Base-by-base conservation (phyloP, 2,888 invertebrate species). In the Rhingia rostrata region DNA sequence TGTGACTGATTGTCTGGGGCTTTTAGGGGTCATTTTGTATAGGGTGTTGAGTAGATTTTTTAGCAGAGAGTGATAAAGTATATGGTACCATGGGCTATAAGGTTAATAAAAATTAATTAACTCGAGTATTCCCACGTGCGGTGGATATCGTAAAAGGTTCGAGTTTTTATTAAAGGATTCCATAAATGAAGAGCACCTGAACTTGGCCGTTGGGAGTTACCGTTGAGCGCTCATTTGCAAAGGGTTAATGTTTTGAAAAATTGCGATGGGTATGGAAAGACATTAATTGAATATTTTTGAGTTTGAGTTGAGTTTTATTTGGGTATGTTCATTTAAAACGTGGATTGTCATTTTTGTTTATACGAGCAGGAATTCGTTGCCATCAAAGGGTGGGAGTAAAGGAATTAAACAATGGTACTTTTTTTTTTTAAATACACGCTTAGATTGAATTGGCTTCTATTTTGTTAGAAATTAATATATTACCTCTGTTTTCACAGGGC, bases 21-120 rank as follows among this genome's bases (percentile, higher is more conserved):
- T 53, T 35, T 35, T 14, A 41, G 33, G 5, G 4, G 37, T 5
- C 12, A 47, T 22, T 22, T 22, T 22, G 22, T 60, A 45, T 43
- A 51, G 60, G 75, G 58, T 67, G 37, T 6, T 49, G 41, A 14
- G 41, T 47, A 37, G 61, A 64, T 37, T 69, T 69, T 58, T 33
- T 14, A 63, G 49, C 39, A 45, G 45, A 43, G 12, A 45, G 43
- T 22, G 33, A 41, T 33, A 51, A 73, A 61, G 53, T 60, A 51
- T 66, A 67, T 67, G 66, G 45, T 60, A 58, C 63, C 56, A 73
- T 41, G 56, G 60, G 47, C 61, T 49, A 73, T 78, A 69, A 70
- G 64, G 43, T 41, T 69, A 69, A 79, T 64, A 64, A 60, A 79
- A 79, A 84, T 69, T 69, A 84, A 84, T 79, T 84, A 69, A 53